Base-by-base conservation (phyloP, 2,888 invertebrate species). In the Anthophora plumipes region DNA sequence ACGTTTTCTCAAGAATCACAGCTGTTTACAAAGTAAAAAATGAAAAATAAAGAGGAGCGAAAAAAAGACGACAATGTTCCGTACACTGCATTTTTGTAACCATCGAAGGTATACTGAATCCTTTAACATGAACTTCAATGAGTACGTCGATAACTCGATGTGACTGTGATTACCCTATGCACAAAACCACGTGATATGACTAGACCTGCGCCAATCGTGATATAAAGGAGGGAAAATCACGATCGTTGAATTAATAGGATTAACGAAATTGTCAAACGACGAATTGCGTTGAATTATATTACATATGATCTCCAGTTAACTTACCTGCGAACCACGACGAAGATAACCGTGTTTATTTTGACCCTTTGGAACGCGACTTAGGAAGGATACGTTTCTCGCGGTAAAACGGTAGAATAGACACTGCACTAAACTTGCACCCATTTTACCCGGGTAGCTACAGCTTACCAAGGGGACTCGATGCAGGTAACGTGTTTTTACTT, bases 151-250 rank as follows among this genome's bases (percentile, higher is more conserved):
- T 87, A 78, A 69, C 43, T 73, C 64, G 57, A 57, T 17, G 41
- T 46, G 17, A 75, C 55, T 52, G 70, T 73, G 72, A 79, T 75
- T 60, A 60, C 57, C 57, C 67, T 46, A 68, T 68, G 57, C 50
- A 57, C 46, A 61, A 69, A n/a, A 17, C 75, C 86, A 80, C 80
- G 83, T 83, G 89, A 85, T 68, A 37, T 9, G 20, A 66, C 37
- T 73, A 70, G 79, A 72, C 79, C 52, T 83, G 88, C 82, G 88
- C 79, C 85, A 74, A 61, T 60, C 57, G 69, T 22, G 52, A 77
- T 69, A 68, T 73, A 54, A 20, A 46, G 25, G 20, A 71, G 48
- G 70, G 71, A 75, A 83, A 77, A 69, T 57, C 77, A 50, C 46
- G 71, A 82, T 72, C 52, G 70, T 37, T 54, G 63, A 50, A 60